These are phyloP conservation scores for Philereme vetulata DNA, from an alignment of 2,888 invertebrate genomes.

Conservation along the genomic window DNA sequence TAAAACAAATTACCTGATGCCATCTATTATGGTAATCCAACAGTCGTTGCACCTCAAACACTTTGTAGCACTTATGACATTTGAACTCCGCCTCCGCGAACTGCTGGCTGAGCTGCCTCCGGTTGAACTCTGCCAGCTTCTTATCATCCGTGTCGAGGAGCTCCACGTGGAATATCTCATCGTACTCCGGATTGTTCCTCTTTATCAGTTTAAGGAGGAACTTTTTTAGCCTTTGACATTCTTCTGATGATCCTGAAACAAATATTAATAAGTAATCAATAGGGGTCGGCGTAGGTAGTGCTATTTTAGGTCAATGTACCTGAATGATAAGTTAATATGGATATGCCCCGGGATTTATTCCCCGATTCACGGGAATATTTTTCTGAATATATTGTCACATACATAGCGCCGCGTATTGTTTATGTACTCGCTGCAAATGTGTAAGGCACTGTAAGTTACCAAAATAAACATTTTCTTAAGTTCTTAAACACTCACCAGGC, in stretches of 20 bases:
- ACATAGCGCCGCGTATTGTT: too few species aligned
- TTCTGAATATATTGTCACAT: too few species aligned
- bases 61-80: constrained; percentile 17
- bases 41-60: constrained; percentile 19
- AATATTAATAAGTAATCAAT: too few species aligned
- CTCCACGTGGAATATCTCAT: constrained; percentile 14
- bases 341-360: too few species aligned
- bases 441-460: too few species aligned
- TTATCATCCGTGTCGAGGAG: constrained; percentile 15
- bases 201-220: constrained; percentile 17
- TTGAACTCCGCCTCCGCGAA: constrained; percentile 16
- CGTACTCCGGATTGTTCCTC: constrained; percentile 21
- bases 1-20: constrained; percentile 20
- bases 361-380: too few species aligned
- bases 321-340: too few species aligned
- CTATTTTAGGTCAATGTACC: too few species aligned
- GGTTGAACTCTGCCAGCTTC: constrained; percentile 17
- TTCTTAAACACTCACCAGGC: constrained; percentile 9
- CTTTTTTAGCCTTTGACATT: constrained; percentile 6
- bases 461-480: too few species aligned
- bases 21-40: constrained; percentile 22
- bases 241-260: constrained; percentile 15
- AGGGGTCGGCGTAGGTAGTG: too few species aligned
- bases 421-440: too few species aligned
- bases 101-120: constrained; percentile 9